A percentile compares a stretch with the other conserved stretches of the same genome.
These are phyloP conservation scores for Periophthalmus magnuspinnatus DNA, from an alignment of 2,797 vertebrate species.

Conservation along the genomic window DNA sequence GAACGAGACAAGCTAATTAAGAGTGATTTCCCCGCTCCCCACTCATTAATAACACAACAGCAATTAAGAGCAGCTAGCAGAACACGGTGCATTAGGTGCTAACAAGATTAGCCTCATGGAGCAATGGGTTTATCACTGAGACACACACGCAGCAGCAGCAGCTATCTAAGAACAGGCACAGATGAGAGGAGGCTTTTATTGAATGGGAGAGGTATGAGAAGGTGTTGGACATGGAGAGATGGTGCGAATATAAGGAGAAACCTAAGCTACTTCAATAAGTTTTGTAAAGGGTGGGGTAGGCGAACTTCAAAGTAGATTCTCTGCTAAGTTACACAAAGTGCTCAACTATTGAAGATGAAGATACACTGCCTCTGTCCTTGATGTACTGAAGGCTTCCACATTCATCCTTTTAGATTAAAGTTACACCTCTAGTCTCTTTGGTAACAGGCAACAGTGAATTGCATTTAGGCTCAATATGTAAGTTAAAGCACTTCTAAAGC, in stretches of 20 bases:
- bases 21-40: slow-evolving; percentile 91
- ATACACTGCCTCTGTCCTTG: not conserved
- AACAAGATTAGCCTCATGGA: slow-evolving; percentile 81
- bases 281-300: not conserved
- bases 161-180: slow-evolving; percentile 4
- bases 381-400: not conserved
- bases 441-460: not conserved
- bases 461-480: not conserved
- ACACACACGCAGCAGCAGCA: slow-evolving; percentile 23
- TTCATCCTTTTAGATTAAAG: not conserved
- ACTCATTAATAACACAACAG: slow-evolving; percentile 98
- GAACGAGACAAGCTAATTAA: slow-evolving; percentile 97
- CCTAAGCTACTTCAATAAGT: not conserved
- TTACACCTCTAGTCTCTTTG: not conserved
- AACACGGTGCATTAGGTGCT: slow-evolving; percentile 85
- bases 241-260: slow-evolving; percentile 14
- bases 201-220: slow-evolving; percentile 40
- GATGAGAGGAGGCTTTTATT: slow-evolving; percentile 28
- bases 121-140: slow-evolving; percentile 58
- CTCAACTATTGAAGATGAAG: not conserved
- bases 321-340: not conserved
- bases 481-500: not conserved
- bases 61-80: slow-evolving; percentile 92
- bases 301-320: not conserved
- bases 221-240: slow-evolving; percentile 30